These are phyloP conservation scores for Hestina assimilis DNA, from an alignment of 1,140 invertebrate species.

Conservation along the genomic window DNA sequence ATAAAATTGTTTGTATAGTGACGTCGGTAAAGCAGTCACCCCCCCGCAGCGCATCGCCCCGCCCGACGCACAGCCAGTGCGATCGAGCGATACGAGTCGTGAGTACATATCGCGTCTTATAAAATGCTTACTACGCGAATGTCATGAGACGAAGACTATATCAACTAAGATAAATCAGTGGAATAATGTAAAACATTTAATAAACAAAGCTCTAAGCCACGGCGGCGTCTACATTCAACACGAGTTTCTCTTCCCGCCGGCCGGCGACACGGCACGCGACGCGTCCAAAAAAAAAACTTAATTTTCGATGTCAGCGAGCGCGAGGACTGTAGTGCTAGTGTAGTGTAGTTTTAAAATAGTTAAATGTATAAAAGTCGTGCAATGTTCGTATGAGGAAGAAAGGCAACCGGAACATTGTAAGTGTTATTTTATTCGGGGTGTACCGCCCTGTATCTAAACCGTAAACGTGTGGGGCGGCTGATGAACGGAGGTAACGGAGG, in stretches of 20 bases:
- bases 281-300: conserved; percentile 64
- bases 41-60: conserved; percentile 51
- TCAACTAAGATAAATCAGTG: conserved; percentile 63
- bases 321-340: conserved; percentile 61
- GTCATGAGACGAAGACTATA: conserved; percentile 59
- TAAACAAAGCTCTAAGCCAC: conserved; percentile 37
- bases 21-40: conserved; percentile 49
- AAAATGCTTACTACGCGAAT: conserved; percentile 58
- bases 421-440: conserved; percentile 70
- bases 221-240: conserved; percentile 32
- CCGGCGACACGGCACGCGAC: conserved; percentile 61
- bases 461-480: conserved; percentile 60
- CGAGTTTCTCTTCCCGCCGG: conserved; percentile 49
- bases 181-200: conserved; percentile 69
- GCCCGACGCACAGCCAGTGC: conserved; percentile 50
- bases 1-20: conserved; percentile 36
- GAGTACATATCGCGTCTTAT: conserved; percentile 42
- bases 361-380: conserved; percentile 73
- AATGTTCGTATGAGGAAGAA: conserved; percentile 77
- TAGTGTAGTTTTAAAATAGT: conserved; percentile 74
- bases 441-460: conserved; percentile 54
- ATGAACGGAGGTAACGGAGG: conserved; percentile 71
- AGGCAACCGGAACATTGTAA: conserved; percentile 72
- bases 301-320: conserved; percentile 65
- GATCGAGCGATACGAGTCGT: conserved; percentile 63